Conservation (phyloP, 2,888 invertebrate species). For the Antheraea assamensis region DNA sequence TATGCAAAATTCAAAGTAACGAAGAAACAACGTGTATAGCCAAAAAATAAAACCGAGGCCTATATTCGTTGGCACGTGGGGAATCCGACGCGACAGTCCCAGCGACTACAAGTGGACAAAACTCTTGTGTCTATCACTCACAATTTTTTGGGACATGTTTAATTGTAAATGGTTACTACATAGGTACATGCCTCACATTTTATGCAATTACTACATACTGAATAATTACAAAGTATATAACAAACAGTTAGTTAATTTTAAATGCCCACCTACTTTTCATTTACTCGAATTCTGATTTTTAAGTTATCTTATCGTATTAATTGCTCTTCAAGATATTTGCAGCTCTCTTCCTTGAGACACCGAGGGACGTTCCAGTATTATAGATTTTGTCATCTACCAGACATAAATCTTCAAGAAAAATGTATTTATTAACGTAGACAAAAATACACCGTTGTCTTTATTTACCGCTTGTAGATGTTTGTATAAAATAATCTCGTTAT, state of each 20-base stretch:
- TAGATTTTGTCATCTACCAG: neutral
- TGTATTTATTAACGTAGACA: neutral
- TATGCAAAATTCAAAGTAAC: neutral
- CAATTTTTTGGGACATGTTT: neutral
- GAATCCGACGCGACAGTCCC: neutral
- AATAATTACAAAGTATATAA: neutral
- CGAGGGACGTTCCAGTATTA: neutral
- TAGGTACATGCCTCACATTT: neutral
- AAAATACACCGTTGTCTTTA: neutral
- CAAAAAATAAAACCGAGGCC: neutral
- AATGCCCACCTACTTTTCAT: too few relatives aligned
- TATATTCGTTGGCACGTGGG: neutral
- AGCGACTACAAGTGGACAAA: neutral
- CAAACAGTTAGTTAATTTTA: neutral
- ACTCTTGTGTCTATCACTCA: neutral
- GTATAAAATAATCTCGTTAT: conserved; percentile 1
- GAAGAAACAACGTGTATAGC: neutral
- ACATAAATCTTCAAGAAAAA: neutral
- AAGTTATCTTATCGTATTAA: neutral
- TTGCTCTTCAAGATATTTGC: neutral
- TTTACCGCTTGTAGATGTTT: neutral
- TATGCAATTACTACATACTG: neutral
- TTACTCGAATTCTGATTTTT: neutral
- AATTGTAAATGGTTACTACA: neutral
- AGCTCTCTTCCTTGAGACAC: neutral